These are phyloP conservation scores for Mastacembelus armatus DNA, from an alignment of 2,797 vertebrate species.

Conservation along the genomic window DNA sequence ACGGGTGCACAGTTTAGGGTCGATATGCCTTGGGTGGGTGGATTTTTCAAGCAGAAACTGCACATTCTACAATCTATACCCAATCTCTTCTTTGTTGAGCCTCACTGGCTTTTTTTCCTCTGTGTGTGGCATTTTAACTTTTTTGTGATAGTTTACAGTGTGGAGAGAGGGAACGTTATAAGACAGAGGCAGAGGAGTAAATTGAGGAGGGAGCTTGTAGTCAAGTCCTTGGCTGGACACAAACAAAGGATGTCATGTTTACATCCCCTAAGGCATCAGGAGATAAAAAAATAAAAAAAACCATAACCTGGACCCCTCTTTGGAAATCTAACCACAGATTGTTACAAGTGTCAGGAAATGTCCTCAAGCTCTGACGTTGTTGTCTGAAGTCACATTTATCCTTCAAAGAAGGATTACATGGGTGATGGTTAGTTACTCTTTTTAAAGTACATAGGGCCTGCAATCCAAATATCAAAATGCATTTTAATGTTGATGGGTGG, in stretches of 20 bases:
- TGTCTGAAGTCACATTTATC: conserved; percentile 1
- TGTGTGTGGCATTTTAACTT: conserved; percentile 25
- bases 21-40: conserved; percentile 17
- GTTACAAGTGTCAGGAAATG: conserved; percentile 11
- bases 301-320: conserved; percentile 11
- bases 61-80: conserved; percentile 45
- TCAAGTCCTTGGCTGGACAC: not conserved
- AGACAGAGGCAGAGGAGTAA: conserved; percentile 13
- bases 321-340: conserved; percentile 13
- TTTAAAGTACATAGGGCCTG: not conserved
- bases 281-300: no score
- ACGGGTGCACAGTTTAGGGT: conserved; percentile 25
- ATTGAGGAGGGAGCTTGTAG: not conserved
- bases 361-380: not conserved
- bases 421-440: not conserved
- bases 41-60: conserved; percentile 42
- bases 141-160: conserved; percentile 21
- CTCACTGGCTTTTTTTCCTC: conserved; percentile 5
- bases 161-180: conserved; percentile 13
- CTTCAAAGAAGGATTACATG: not conserved
- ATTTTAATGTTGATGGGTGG: not conserved
- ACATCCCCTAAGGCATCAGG: conserved; percentile 35
- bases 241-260: conserved; percentile 33
- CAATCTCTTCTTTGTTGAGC: conserved; percentile 50
- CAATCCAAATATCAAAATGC: not conserved